A percentile compares a stretch with the other conserved stretches of the same genome.
phyloP scores from a whole-genome alignment of 2,797 vertebrate species.

The Lepilemur septentrionalis region DNA sequence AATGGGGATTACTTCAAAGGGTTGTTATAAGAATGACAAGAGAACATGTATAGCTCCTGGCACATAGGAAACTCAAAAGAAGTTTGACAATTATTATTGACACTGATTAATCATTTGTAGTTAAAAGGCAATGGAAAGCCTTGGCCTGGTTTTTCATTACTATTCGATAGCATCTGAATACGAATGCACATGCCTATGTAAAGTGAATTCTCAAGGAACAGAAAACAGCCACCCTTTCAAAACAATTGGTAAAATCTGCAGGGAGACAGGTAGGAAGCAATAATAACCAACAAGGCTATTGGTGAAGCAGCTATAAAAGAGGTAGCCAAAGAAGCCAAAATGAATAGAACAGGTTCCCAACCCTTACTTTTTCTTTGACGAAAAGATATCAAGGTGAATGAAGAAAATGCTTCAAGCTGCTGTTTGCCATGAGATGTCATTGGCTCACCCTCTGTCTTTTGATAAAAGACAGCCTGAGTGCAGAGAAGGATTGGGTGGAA shows the following conservation, averaged over 20 bases:
- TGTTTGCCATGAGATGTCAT: not conserved
- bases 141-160: not conserved
- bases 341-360: slow-evolving; percentile 67
- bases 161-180: not conserved
- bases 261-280: not conserved
- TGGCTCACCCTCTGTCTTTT: not conserved
- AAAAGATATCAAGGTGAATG: slow-evolving; percentile 74
- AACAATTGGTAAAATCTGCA: not conserved
- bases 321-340: not conserved
- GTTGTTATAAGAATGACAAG: not conserved
- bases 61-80: not conserved
- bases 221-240: slow-evolving; percentile 42
- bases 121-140: not conserved
- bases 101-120: not conserved
- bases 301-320: slow-evolving; percentile 60
- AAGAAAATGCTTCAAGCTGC: slow-evolving; percentile 45
- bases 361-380: slow-evolving; percentile 61
- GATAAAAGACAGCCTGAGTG: not conserved
- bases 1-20: not conserved
- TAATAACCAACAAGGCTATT: not conserved
- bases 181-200: not conserved
- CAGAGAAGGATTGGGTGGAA: not conserved
- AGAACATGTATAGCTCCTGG: not conserved
- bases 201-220: not conserved
- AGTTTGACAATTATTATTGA: not conserved